phyloP scores from a whole-genome alignment of 1,140 invertebrate genomes.

The Xylocopa sonorina region DNA sequence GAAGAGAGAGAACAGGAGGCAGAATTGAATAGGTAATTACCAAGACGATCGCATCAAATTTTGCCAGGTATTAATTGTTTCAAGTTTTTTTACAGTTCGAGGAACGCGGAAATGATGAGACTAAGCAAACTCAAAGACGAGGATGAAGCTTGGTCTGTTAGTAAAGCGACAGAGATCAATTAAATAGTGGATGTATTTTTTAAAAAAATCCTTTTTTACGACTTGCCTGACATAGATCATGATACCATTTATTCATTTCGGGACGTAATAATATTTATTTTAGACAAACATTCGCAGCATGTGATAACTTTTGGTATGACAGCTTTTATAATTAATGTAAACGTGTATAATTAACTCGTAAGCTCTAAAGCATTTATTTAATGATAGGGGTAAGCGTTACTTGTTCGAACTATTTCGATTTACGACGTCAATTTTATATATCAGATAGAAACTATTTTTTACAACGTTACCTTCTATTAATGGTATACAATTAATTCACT shows the following conservation, averaged over 20 bases:
- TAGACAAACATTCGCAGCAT: not conserved
- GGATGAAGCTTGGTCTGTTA: conserved; percentile 64
- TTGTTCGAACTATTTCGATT: too few relatives aligned
- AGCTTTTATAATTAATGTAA: not conserved
- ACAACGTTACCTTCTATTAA: not conserved
- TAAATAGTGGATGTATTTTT: conserved; percentile 47
- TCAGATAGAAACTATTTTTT: not conserved
- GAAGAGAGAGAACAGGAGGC: conserved; percentile 82
- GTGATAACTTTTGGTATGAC: not conserved
- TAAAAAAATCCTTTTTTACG: conserved; percentile 34
- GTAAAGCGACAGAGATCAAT: conserved; percentile 74
- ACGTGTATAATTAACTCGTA: not conserved
- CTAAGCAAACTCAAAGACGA: conserved; percentile 72
- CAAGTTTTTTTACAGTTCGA: conserved; percentile 67
- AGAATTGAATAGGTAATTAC: conserved; percentile 73
- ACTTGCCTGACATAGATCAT: conserved; percentile 9
- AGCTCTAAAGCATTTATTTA: not conserved
- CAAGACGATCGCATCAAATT: too few relatives aligned
- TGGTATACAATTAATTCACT: not conserved
- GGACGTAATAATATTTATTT: conserved; percentile 6
- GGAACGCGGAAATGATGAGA: conserved; percentile 72
- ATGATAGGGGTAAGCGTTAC: not conserved
- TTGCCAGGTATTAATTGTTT: conserved; percentile 12
- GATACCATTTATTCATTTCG: conserved; percentile 17
- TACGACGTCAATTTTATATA: not conserved